Evolutionary conservation across 2,113 vertebrate species (phyloP).

Genomic region (Cisticola juncidis): DNA sequence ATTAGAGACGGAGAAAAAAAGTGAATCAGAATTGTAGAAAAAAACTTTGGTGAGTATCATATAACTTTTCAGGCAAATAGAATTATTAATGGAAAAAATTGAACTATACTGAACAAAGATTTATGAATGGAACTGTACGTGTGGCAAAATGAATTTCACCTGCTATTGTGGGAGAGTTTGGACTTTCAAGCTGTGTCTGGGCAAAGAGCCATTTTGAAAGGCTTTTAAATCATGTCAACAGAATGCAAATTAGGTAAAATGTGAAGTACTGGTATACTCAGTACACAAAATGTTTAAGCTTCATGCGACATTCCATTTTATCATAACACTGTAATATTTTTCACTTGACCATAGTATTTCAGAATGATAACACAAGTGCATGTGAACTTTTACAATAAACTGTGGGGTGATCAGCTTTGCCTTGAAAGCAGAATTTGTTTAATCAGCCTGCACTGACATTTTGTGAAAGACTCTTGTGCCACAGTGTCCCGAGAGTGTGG

Average conservation of each 20-base stretch:
- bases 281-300: neutral
- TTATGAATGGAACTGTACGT: slow-evolving; percentile 18
- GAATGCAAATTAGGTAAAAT: slow-evolving; percentile 10
- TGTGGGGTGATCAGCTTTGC: neutral
- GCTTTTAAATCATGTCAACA: neutral
- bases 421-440: neutral
- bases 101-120: neutral
- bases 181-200: slow-evolving; percentile 1
- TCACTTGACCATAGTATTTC: neutral
- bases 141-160: slow-evolving; percentile 6
- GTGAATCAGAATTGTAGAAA: neutral
- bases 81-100: neutral
- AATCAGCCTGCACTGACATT: slow-evolving; percentile 25
- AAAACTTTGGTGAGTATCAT: neutral
- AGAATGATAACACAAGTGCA: neutral
- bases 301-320: neutral
- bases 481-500: neutral
- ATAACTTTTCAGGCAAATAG: neutral
- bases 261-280: neutral
- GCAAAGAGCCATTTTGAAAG: neutral
- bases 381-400: neutral
- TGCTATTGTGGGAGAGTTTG: slow-evolving; percentile 11
- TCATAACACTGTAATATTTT: neutral
- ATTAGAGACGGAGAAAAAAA: neutral
- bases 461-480: slow-evolving; percentile 18